Conservation (phyloP, 2,113 vertebrate species). For the Potamarius usumacintae region DNA sequence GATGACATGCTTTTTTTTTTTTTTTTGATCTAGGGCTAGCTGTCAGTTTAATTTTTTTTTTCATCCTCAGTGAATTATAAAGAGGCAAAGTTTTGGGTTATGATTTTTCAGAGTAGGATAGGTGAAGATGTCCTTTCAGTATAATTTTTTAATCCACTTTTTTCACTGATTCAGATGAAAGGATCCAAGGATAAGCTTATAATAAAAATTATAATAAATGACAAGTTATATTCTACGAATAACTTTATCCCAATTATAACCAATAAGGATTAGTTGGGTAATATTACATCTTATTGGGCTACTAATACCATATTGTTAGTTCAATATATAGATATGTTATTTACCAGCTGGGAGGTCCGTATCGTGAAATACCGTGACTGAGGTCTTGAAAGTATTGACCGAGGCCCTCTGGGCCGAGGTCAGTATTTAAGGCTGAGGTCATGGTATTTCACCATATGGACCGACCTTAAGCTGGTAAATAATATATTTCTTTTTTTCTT, state of each 20-base stretch:
- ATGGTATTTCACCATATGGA: too few species aligned
- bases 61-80: neutral
- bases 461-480: too few species aligned
- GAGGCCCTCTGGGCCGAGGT: too few species aligned
- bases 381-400: too few species aligned
- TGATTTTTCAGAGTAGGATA: neutral
- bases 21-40: neutral
- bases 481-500: too few species aligned
- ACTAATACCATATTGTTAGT: neutral
- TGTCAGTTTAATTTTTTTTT: slow-evolving; percentile 7
- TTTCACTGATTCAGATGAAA: slow-evolving; percentile 7
- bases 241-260: neutral
- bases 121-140: neutral
- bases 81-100: slow-evolving; percentile 3
- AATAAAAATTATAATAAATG: neutral
- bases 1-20: slow-evolving; percentile 20
- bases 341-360: too few species aligned
- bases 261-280: neutral
- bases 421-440: too few species aligned
- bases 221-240: neutral
- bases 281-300: neutral
- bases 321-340: neutral
- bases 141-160: too few species aligned
- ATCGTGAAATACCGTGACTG: too few species aligned
- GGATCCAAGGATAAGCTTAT: neutral